Conservation (phyloP, 2,888 invertebrate species). For the Iselma pallidipennis region DNA sequence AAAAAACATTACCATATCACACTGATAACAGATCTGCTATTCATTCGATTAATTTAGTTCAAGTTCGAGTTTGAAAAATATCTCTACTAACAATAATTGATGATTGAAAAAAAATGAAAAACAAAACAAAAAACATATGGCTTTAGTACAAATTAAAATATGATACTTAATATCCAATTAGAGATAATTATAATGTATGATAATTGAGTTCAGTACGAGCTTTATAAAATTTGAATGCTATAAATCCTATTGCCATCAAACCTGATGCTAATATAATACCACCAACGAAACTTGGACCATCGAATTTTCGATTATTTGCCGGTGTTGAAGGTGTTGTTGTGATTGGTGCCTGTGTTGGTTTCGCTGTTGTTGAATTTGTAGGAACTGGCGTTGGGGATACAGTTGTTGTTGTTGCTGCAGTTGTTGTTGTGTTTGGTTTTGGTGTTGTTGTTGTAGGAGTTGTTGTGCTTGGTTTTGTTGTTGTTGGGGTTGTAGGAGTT, state of each 20-base stretch:
- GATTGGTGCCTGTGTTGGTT: conserved; percentile 30
- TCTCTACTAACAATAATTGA: conserved; percentile 6
- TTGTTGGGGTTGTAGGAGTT: conserved; percentile 23
- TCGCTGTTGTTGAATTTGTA: conserved; percentile 26
- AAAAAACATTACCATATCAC: conserved; percentile 9
- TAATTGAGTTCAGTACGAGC: conserved; percentile 84
- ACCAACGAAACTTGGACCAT: conserved; percentile 79
- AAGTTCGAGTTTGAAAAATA: background rate
- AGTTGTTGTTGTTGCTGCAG: conserved; percentile 19
- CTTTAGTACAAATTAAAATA: background rate
- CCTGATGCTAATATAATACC: conserved; percentile 83
- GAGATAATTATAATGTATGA: conserved; percentile 74
- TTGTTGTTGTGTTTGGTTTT: conserved; percentile 17
- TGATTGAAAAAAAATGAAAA: conserved; percentile 18
- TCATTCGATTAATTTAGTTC: conserved; percentile 3
- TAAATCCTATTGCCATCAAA: conserved; percentile 76
- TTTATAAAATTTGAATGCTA: conserved; percentile 87
- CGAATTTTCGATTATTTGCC: conserved; percentile 59
- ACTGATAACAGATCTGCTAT: no score
- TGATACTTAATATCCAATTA: background rate
- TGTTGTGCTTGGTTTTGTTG: conserved; percentile 21
- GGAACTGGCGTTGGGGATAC: conserved; percentile 14
- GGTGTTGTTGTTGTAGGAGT: conserved; percentile 25
- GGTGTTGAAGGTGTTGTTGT: conserved; percentile 44
- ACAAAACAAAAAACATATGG: conserved; percentile 25